Conservation (phyloP, 2,113 vertebrate genomes). For the Balaeniceps rex region DNA sequence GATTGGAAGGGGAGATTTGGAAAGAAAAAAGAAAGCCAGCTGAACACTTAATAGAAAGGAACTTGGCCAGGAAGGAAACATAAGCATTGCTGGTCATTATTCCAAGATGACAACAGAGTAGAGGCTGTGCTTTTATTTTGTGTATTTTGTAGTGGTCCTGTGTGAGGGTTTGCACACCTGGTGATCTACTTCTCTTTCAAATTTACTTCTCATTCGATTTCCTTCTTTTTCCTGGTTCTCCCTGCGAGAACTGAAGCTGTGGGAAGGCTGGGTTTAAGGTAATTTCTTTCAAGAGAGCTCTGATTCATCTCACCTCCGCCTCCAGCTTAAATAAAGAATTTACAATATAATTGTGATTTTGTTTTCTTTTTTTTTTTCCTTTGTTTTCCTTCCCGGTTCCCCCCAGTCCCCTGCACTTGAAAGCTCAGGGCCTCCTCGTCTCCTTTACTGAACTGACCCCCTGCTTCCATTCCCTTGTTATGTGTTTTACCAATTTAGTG, state of each 20-base stretch:
- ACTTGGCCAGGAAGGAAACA: background rate
- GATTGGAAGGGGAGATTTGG: background rate
- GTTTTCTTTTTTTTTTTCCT: background rate
- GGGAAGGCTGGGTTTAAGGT: background rate
- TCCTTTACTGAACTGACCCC: background rate
- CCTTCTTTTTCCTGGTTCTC: background rate
- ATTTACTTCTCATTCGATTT: background rate
- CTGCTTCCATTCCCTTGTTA: background rate
- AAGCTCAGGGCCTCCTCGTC: background rate
- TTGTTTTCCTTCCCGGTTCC: background rate
- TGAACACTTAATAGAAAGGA: background rate
- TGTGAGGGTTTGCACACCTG: background rate
- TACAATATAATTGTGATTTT: background rate
- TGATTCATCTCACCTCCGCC: background rate
- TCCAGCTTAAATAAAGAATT: background rate
- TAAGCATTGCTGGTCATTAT: background rate
- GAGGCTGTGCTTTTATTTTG: background rate
- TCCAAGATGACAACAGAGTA: background rate
- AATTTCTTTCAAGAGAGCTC: background rate
- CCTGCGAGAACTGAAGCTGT: background rate
- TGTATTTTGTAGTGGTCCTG: background rate
- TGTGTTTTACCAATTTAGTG: background rate
- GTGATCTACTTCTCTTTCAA: background rate
- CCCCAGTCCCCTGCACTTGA: background rate
- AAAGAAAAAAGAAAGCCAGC: background rate